Base-by-base conservation (phyloP, 2,888 invertebrate genomes). In the Cantharis nigra region DNA sequence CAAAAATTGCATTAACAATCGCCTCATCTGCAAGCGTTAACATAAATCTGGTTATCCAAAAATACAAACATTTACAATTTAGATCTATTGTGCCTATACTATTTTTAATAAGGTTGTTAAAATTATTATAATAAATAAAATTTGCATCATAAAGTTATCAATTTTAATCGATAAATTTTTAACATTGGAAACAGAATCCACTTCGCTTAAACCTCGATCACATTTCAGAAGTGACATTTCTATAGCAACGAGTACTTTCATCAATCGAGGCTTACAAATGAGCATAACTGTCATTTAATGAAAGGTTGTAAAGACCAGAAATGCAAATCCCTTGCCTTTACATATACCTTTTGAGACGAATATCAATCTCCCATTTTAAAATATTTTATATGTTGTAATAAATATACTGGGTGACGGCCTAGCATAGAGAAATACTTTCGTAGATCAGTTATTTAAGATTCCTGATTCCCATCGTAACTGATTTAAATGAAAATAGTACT, bases 181-280 rank as follows among this genome's bases (percentile, higher is more conserved):
- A 26, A 23, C 65, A 67, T 67, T 23, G 26, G 9, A 67, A 67
- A 67, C n/a, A 67, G 26, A 67, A 23, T 26, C 23, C 49, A 33
- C 65, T 64, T 69, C 62, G 14, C 62, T 20, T 69, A 33, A 67
- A 49, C 20, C 69, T 74, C 23, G 26, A 74, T 69, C 73, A 26
- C 73, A 69, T 74, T 74, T 14, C 69, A 63, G 16, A 74, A 69
- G 64, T 70, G 74, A 74, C 74, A 74, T 70, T 74, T 74, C 74
- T 70, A 70, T 74, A 74, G 74, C 74, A 74, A 74, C 74, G 62
- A 64, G 74, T 70, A 64, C 63, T 70, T 74, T 65, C 74, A 74
- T 74, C 74, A 74, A 74, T 70, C 70, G 74, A 63, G 74, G 70
- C 70, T 64, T 70, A 74, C 74, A 74, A 74, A 74, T 74, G 74